Percentiles rank a stretch among this genome's conserved stretches.
Conservation (phyloP, 2,797 vertebrate species). For the Schizopygopsis pylzovi region DNA sequence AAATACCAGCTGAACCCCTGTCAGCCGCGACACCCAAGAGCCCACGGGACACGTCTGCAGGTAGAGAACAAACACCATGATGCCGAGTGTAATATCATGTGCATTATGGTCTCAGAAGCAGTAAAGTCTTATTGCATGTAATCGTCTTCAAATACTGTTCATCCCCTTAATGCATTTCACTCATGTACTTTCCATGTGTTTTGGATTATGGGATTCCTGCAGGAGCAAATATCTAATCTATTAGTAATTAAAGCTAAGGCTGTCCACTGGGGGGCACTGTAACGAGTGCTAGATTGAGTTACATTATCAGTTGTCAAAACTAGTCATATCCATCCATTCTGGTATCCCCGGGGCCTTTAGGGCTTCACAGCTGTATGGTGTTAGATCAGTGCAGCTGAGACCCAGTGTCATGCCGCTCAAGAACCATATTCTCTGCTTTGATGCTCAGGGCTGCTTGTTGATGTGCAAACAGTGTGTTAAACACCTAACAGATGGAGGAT, state of each 20-base stretch:
- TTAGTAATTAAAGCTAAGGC: slow-evolving; percentile 5
- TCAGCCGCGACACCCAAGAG: slow-evolving; percentile 68
- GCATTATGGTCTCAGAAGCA: neutral
- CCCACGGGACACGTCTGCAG: slow-evolving; percentile 69
- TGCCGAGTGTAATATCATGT: neutral
- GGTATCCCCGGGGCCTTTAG: slow-evolving; percentile 26
- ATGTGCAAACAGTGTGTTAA: slow-evolving; percentile 19
- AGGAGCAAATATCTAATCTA: slow-evolving; percentile 33
- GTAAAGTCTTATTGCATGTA: neutral
- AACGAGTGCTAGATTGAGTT: neutral
- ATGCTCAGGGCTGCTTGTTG: slow-evolving; percentile 4
- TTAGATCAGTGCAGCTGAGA: slow-evolving; percentile 25
- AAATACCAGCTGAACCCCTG: slow-evolving; percentile 66
- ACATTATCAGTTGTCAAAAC: slow-evolving; percentile 2
- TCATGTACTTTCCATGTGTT: slow-evolving; percentile 40
- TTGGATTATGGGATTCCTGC: slow-evolving; percentile 54
- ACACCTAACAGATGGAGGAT: slow-evolving; percentile 38
- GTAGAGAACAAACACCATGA: slow-evolving; percentile 55
- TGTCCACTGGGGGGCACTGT: slow-evolving; percentile 34
- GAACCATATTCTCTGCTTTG: slow-evolving; percentile 5
- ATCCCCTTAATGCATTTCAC: neutral
- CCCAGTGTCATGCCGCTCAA: slow-evolving; percentile 18
- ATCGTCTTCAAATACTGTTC: neutral
- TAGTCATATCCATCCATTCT: slow-evolving; percentile 17
- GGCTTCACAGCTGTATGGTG: slow-evolving; percentile 15